Evolutionary conservation across 2,888 invertebrate species (phyloP).

Genomic region (Margaritifera margaritifera): DNA sequence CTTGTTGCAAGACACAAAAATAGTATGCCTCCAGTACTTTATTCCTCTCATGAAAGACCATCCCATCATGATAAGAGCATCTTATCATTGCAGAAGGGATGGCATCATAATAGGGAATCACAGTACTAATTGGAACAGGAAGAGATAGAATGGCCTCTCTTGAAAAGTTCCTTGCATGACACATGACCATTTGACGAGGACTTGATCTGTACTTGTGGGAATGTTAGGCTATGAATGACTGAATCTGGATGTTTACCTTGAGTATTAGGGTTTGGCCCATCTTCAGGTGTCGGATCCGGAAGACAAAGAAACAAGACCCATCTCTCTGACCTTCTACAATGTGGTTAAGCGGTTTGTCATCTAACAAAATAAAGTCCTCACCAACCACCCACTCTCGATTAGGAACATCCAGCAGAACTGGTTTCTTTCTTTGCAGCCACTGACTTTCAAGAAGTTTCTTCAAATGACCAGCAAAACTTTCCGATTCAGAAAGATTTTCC

Average conservation of each 20-base stretch:
- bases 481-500: too few relatives aligned
- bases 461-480: not conserved
- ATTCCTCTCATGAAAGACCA: too few relatives aligned
- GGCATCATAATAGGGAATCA: too few relatives aligned
- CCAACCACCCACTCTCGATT: conserved; percentile 49
- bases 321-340: conserved; percentile 17
- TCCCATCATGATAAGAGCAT: too few relatives aligned
- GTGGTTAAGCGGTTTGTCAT: conserved; percentile 41
- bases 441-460: conserved; percentile 9
- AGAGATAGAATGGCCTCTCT: too few relatives aligned
- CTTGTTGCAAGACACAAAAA: too few relatives aligned
- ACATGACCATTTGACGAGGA: too few relatives aligned
- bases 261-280: conserved; percentile 24
- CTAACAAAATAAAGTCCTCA: conserved; percentile 44
- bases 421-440: conserved; percentile 6
- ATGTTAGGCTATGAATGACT: not conserved
- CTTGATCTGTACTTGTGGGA: not conserved
- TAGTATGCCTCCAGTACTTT: too few relatives aligned
- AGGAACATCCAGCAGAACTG: conserved; percentile 28
- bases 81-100: too few relatives aligned
- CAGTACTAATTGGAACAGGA: too few relatives aligned
- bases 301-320: conserved; percentile 36
- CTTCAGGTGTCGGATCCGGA: conserved; percentile 26
- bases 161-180: too few relatives aligned
- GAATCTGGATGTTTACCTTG: conserved; percentile 26